phyloP scores from a whole-genome alignment of 2,888 invertebrate genomes.

The Lottia scabra region DNA sequence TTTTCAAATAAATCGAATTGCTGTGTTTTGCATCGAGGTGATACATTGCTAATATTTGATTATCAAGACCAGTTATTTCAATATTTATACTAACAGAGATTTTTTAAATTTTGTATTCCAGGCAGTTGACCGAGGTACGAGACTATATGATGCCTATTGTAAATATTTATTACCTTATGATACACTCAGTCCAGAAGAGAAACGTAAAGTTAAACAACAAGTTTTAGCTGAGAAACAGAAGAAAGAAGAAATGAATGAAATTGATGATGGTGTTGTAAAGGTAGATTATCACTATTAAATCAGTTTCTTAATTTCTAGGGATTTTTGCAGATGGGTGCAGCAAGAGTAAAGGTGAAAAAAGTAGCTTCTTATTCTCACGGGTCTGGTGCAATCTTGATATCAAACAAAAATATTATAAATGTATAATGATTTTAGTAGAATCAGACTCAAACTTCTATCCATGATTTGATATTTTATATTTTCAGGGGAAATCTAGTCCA shows the following conservation, averaged over 20 bases:
- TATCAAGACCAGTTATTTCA: no score
- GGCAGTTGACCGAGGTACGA: constrained; percentile 82
- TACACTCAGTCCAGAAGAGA: constrained; percentile 79
- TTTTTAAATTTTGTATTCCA: constrained; percentile 29
- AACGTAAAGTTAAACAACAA: constrained; percentile 59
- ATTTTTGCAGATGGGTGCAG: no score
- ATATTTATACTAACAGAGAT: not conserved
- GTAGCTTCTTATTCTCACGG: no score
- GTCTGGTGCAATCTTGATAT: no score
- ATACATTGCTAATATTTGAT: no score
- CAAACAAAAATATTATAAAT: no score
- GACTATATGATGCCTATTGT: constrained; percentile 89
- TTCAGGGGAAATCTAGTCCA: constrained; percentile 81
- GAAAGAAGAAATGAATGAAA: constrained; percentile 36
- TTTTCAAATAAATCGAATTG: no score
- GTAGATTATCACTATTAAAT: constrained; percentile 23
- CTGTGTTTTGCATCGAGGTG: no score
- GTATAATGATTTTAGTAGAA: no score
- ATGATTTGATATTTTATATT: not conserved
- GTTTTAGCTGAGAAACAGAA: constrained; percentile 48
- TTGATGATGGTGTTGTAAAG: constrained; percentile 44
- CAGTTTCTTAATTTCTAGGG: no score
- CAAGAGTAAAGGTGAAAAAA: no score
- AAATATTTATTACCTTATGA: constrained; percentile 92
- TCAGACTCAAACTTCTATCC: no score